Percentiles rank a stretch among this genome's conserved stretches.
These are phyloP conservation scores for Dasysyrphus tricinctus DNA, from an alignment of 2,888 invertebrate species.

Conservation along the genomic window DNA sequence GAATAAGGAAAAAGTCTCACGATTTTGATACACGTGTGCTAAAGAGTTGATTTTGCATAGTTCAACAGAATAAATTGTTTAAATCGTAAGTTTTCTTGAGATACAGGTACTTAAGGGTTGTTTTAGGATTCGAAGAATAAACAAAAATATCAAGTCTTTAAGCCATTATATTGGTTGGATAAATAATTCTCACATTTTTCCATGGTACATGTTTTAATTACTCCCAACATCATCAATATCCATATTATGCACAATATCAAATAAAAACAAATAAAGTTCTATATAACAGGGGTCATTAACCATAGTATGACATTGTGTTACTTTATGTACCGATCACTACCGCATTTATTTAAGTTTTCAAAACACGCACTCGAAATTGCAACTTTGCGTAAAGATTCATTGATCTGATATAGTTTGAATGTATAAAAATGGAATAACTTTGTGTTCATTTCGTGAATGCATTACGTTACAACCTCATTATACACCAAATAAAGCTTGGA, in stretches of 20 bases:
- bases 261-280: no score
- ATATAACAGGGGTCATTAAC: no score
- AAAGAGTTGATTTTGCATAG: background rate
- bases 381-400: background rate
- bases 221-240: no score
- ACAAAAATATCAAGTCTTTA: no score
- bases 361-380: background rate
- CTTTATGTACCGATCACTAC: no score
- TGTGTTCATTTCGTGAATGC: background rate
- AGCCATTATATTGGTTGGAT: no score
- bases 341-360: background rate
- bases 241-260: no score
- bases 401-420: background rate
- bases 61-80: background rate
- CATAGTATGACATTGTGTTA: no score
- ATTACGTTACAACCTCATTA: background rate
- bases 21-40: constrained; percentile 2
- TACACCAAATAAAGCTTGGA: background rate
- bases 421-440: background rate
- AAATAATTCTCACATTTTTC: no score
- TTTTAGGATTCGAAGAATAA: background rate
- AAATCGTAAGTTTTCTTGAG: background rate
- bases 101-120: background rate
- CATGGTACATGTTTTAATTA: no score
- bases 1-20: background rate